A percentile compares a stretch with the other conserved stretches of the same genome.
These are phyloP conservation scores for Dendronephthya gigantea DNA, from an alignment of 64 coral and sea anemone species.

Conservation along the genomic window DNA sequence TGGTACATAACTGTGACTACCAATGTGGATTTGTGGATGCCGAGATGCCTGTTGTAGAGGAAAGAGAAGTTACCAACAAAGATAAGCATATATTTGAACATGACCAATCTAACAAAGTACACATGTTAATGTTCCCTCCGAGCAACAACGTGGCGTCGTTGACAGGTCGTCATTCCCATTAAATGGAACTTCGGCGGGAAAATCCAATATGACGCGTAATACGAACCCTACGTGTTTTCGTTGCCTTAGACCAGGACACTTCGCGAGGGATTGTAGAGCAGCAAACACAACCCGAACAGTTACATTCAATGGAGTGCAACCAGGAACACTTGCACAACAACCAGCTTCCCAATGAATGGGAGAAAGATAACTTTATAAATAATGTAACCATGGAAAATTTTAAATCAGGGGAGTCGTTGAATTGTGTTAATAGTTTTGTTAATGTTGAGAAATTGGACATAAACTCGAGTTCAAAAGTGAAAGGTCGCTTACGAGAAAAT, in stretches of 20 bases:
- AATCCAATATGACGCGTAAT: not conserved
- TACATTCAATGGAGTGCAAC: not conserved
- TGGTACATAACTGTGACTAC: no score
- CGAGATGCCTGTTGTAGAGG: no score
- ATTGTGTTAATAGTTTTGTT: not conserved
- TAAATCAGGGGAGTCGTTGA: not conserved
- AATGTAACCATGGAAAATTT: not conserved
- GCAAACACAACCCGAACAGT: constrained; percentile 5
- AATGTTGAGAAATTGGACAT: constrained; percentile 8
- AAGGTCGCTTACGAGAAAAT: constrained; percentile 8
- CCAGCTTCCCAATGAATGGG: not conserved
- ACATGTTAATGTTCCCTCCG: no score
- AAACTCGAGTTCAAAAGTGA: not conserved
- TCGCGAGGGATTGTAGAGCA: constrained; percentile 14
- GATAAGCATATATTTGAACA: no score
- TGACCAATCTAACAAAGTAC: no score
- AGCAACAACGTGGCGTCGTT: not conserved
- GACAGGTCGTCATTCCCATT: not conserved
- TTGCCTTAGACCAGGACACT: constrained; percentile 14
- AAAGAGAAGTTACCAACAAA: no score
- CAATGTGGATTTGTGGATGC: no score
- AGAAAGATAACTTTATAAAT: not conserved
- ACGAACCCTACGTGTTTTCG: not conserved
- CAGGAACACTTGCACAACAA: no score
- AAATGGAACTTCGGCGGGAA: not conserved